Base-by-base conservation (phyloP, 2,888 invertebrate species). In the Drepanosiphum platanoidis region DNA sequence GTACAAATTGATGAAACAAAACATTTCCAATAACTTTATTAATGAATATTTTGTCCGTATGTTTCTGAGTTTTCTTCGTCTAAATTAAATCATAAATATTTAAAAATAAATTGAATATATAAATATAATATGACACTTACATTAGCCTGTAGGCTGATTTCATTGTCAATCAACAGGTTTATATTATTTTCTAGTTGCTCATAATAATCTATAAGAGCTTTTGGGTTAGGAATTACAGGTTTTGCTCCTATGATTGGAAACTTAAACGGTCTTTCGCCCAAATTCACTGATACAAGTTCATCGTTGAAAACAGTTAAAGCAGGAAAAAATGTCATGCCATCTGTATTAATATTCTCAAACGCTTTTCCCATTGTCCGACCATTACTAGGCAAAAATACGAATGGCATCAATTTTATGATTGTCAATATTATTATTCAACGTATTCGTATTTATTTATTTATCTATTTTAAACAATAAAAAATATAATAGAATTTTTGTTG, bases 241-340 rank as follows among this genome's bases (percentile, higher is more conserved):
- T 34, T 68, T 13, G 75, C 52, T 30, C 27, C 58, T 18, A 0
- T 11, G 34, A 84, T 9, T 30, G 66, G 74, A 68, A 84, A 84
- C 22, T 75, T 84, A 30, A 84, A 75, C 15, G 75, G 83, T 58
- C 66, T 84, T 58, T 52, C 34, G 4, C 83, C 83, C n/a, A 84
- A 52, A 52, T 84, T 84, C 27, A 84, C 83, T 11, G 30, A 7
- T 32, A 84, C 52, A 13, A 30, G 9, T 22, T 84, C 83, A 52
- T 84, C 15, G 3, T 52, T 30, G 9, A 2, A 36, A 75, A 84
- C 52, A 11, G 66, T 36, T 36, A 84, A 32, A 4, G 75, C 52
- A 13, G 83, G 83, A 39, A 75, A 84, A 77, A 66, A 84, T n/a
- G 36, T 46, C 22, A 36, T 18, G 3, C 22, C 18, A 13, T 66